A percentile compares a stretch with the other conserved stretches of the same genome.
Evolutionary conservation across 2,797 vertebrate species (phyloP).

Genomic region (Apogon talboti): DNA sequence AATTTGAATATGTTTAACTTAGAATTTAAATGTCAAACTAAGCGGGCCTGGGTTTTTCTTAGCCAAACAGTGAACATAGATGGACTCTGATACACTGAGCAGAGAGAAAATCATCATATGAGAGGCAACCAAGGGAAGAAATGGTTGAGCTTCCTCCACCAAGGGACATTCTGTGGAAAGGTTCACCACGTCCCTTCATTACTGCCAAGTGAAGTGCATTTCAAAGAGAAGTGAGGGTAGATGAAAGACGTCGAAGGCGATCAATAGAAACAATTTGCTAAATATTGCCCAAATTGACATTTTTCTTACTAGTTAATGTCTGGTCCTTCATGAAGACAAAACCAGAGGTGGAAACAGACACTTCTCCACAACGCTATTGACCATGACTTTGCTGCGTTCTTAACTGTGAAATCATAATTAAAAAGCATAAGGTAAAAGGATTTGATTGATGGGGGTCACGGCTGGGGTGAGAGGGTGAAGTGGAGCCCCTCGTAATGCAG

Average conservation of each 20-base stretch:
- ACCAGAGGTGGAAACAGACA: not conserved
- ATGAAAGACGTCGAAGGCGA: not conserved
- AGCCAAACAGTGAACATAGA: conserved; percentile 60
- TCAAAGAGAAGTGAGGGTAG: conserved; percentile 7
- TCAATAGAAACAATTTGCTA: not conserved
- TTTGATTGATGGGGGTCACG: conserved; percentile 66
- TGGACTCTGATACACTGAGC: conserved; percentile 60
- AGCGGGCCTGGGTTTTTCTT: conserved; percentile 54
- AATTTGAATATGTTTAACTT: conserved; percentile 39
- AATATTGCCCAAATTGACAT: not conserved
- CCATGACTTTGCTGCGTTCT: conserved; percentile 17
- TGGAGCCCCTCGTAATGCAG: conserved; percentile 42
- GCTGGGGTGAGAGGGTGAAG: conserved; percentile 56
- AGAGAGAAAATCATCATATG: conserved; percentile 53
- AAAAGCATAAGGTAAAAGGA: conserved; percentile 38
- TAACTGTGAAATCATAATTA: conserved; percentile 30
- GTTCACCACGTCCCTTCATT: conserved; percentile 59
- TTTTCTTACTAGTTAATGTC: conserved; percentile 27
- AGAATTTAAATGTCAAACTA: conserved; percentile 46
- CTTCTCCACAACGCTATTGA: conserved; percentile 23
- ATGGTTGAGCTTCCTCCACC: conserved; percentile 48
- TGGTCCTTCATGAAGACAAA: not conserved
- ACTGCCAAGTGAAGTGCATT: conserved; percentile 46
- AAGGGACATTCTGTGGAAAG: conserved; percentile 21
- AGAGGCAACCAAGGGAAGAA: conserved; percentile 18